Evolutionary conservation across 2,888 invertebrate species (phyloP), one percentile per base, ranked within the genome.

Genomic region (Drosophila kanekoi): DNA sequence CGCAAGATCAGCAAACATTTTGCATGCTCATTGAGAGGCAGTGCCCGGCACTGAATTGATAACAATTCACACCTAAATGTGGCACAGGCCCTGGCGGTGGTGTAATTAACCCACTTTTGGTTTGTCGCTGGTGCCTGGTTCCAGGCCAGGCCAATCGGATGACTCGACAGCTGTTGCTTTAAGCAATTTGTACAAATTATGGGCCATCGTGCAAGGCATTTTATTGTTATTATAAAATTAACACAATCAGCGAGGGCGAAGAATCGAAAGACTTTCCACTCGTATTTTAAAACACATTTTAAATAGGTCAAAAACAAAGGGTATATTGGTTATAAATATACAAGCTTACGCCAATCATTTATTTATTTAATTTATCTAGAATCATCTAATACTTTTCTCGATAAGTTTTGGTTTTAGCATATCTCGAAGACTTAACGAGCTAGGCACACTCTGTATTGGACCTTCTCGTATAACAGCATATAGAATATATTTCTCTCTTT

Each of bases 121-220:
- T 49, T 58, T 32, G 41, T 18, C 38, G 43, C 16, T 57, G 60
- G 18, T 48, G 56, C 58, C 52, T 35, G 75, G 60, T 41, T 61
- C 57, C 49, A 54, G 60, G 60, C 57, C 49, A 54, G 60, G 60
- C 38, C 64, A 68, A 52, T 49, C 49, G 60, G 60, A 61, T 72
- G 68, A 68, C 68, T 70, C 65, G 69, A 52, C 77, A 61, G 32
- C 58, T 54, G 62, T 69, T 60, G 63, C 9, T 32, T 51, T 52
- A 70, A 70, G 83, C 71, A 83, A 83, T 83, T 83, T 83, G 69
- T 62, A 41, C 56, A 80, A 82, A 83, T 85, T 68, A 82, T 70
- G 54, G 76, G 58, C 71, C 76, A 78, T 77, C 73, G 23, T 56
- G 60, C 61, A 62, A 41, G 64, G 32, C 53, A 78, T 76, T 86